Percentiles rank a stretch among this genome's conserved stretches.
These are phyloP conservation scores for Dexiosoma caninum DNA, from an alignment of 2,888 invertebrate species.

Conservation along the genomic window DNA sequence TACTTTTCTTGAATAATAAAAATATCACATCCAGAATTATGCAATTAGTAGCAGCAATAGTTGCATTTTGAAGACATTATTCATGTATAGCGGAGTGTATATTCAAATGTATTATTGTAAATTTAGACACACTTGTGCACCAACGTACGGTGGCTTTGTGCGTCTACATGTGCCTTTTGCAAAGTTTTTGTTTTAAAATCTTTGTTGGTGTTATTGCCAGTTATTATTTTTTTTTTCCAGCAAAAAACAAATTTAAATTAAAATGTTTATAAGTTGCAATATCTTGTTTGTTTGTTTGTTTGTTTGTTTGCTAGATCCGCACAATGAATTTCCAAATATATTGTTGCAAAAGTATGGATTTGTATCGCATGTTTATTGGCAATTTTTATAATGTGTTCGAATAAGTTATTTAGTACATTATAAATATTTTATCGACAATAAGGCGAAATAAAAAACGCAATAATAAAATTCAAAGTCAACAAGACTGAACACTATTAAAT, in stretches of 20 bases:
- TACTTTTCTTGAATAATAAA: no score
- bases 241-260: slow-evolving; percentile 46
- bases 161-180: neutral
- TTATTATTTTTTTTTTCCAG: slow-evolving; percentile 12
- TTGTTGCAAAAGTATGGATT: neutral
- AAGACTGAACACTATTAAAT: neutral
- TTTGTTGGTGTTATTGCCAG: slow-evolving; percentile 35
- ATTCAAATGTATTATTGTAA: slow-evolving; percentile 5
- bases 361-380: slow-evolving; percentile 51
- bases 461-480: slow-evolving; percentile 15
- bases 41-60: no score
- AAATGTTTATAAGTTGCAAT: slow-evolving; percentile 28
- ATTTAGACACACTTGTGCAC: slow-evolving; percentile 25
- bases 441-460: neutral
- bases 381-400: slow-evolving; percentile 53
- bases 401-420: slow-evolving; percentile 54
- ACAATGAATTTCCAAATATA: neutral
- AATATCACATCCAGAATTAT: no score
- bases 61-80: neutral
- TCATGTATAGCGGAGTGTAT: neutral
- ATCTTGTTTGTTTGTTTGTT: neutral
- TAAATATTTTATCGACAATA: slow-evolving; percentile 41
- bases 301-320: neutral
- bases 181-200: neutral
- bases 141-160: neutral